Percentiles rank a stretch among this genome's conserved stretches.
Evolutionary conservation across 1,140 invertebrate species (phyloP).

Genomic region (Apis florea): DNA sequence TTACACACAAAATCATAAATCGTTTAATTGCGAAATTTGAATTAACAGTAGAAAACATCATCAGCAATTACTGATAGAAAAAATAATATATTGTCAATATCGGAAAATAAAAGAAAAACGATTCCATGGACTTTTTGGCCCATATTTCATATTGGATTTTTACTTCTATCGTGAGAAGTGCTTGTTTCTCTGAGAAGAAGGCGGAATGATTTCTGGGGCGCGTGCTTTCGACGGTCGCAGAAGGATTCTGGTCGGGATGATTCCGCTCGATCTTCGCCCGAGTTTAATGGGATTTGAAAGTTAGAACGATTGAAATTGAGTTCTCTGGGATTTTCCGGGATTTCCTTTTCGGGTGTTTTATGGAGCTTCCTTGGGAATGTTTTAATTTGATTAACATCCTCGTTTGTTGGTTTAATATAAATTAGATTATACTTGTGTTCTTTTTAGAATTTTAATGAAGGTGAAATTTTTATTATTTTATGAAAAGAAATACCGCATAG

Average conservation of each 20-base stretch:
- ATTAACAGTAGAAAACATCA: too few species aligned
- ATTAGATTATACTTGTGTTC: too few species aligned
- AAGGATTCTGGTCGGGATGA: background rate
- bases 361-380: background rate
- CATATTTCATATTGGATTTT: background rate
- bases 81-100: too few species aligned
- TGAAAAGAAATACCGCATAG: too few species aligned
- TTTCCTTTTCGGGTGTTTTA: background rate
- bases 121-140: too few species aligned
- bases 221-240: background rate
- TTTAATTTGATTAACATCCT: background rate
- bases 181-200: background rate
- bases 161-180: background rate
- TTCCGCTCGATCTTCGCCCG: background rate
- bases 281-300: slow-evolving; percentile 4
- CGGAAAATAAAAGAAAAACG: too few species aligned
- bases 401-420: background rate
- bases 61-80: too few species aligned
- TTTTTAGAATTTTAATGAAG: too few species aligned
- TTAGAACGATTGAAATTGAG: background rate
- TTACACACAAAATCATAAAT: too few species aligned
- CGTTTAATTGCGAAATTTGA: too few species aligned
- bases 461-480: too few species aligned
- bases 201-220: too few species aligned
- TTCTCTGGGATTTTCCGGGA: background rate